Base-by-base conservation (phyloP, 64 coral and sea anemone species). In the Montipora sp. region DNA sequence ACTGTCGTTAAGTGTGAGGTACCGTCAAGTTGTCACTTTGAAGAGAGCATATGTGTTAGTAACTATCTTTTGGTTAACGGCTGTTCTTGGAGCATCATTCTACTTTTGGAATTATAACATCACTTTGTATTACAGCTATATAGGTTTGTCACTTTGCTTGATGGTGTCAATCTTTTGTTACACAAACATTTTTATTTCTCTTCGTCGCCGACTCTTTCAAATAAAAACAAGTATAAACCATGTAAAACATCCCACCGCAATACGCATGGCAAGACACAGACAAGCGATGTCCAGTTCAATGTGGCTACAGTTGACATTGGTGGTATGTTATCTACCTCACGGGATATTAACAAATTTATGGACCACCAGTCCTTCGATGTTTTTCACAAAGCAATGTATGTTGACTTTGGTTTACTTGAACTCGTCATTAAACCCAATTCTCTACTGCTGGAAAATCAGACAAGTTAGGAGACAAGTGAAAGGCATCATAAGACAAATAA, bases 401-500 rank as follows among this genome's bases (percentile, higher is more conserved):
- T 3, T 68, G 22, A 14, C 50, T 10, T 21, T 80, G 21, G 78
- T 80, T 55, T 59, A 23, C 78, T n/a, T 58, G 10, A 80, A 58
- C 23, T 80, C 78, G 19, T 58, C 49, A 23, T 58, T 80, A 80
- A 80, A 80, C 3, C 78, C 78, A 15, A 21, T 80, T 80, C 78
- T 80, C 2, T 80, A 80, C 47, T 80, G 78, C 10, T 80, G 78
- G 78, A 80, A 22, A 10, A 80, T 80, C 49, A 58, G 16, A 80
- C 48, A 58, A 27, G 51, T 80, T 7, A 80, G 78, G 20, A 8
- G 11, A 57, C 19, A n/a, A 7, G 78, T 57, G 9, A 80, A 57
- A 21, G 19, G 20, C 6, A 80, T 49, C 0, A 10, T 80, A 9
- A 58, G 20, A 22, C 51, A 80, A 21, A 2, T 80, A 12, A 57